A percentile compares a stretch with the other conserved stretches of the same genome.
These are phyloP conservation scores for Trachemys scripta DNA, from an alignment of 2,113 vertebrate genomes.

Conservation along the genomic window DNA sequence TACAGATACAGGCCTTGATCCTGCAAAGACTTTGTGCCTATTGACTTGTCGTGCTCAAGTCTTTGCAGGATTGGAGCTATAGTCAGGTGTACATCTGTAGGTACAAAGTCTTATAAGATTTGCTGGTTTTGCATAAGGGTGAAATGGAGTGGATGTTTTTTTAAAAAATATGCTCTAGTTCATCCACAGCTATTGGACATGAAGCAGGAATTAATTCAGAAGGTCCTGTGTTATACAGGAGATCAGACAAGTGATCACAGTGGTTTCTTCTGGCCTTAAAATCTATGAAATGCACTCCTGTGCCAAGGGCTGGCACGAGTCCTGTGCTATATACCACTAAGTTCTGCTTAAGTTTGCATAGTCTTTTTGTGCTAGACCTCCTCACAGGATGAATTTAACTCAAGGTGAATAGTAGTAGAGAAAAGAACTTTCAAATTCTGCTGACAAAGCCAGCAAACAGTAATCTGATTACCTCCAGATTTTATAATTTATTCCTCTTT, in stretches of 20 bases:
- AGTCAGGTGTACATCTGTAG: neutral
- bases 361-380: neutral
- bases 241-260: neutral
- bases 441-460: neutral
- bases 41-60: neutral
- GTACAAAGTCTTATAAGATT: neutral
- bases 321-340: neutral
- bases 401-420: neutral
- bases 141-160: neutral
- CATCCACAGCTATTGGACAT: neutral
- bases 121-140: neutral
- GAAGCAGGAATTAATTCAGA: neutral
- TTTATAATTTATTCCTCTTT: neutral
- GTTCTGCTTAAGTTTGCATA: neutral
- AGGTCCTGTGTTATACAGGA: neutral
- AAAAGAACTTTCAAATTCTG: neutral
- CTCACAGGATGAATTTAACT: neutral
- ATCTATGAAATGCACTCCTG: neutral
- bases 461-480: neutral
- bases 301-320: neutral
- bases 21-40: neutral
- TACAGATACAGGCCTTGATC: neutral
- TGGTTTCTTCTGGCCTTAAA: neutral
- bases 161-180: neutral
- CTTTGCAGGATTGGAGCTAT: neutral